Base-by-base conservation (phyloP, 2,888 invertebrate species). In the Drosophila austrosaltans region DNA sequence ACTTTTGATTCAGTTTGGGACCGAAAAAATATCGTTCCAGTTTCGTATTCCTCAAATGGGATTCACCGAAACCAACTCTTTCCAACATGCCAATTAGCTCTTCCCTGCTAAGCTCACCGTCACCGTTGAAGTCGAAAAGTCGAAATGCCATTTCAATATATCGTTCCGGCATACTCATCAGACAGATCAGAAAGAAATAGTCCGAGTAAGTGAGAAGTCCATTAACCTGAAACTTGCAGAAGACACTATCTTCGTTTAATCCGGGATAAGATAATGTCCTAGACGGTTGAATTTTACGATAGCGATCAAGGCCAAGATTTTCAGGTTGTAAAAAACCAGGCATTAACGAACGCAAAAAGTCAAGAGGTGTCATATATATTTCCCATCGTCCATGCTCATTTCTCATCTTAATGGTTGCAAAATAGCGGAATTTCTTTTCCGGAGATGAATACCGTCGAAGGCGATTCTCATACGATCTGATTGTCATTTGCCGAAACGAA, bases 401-500 rank as follows among this genome's bases (percentile, higher is more conserved):
- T 4, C 20, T 56, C 16, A 71, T 69, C 44, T 74, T 76, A 1
- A 84, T 74, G 4, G 85, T 79, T 16, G 87, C 87, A 61, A 87
- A 84, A 54, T 84, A 84, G 0, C 65, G 60, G 12, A 87, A 87
- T 0, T 84, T 54, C 61, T 84, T 87, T 1, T 58, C 63, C 0
- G 76, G 72, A 5, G 44, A 42, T 0, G 84, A 77, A 12, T 69
- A 68, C 0, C 22, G 6, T 0, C 87, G 71, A 20, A 84, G 25
- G 0, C 85, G 71, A 22, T 84, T 84, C 61, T 84, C 87, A 16
- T 87, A 84, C 16, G 58, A 62, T 8, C n/a, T 28, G 3, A 87
- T 77, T 0, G 69, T 72, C 1, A 58, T 44, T 12, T 77, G 76
- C 0, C 79, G 76, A 40, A 83, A 84, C 0, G 62, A 63, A 4